Base-by-base conservation (phyloP, 2,113 vertebrate genomes). In the Pyxicephalus adspersus region DNA sequence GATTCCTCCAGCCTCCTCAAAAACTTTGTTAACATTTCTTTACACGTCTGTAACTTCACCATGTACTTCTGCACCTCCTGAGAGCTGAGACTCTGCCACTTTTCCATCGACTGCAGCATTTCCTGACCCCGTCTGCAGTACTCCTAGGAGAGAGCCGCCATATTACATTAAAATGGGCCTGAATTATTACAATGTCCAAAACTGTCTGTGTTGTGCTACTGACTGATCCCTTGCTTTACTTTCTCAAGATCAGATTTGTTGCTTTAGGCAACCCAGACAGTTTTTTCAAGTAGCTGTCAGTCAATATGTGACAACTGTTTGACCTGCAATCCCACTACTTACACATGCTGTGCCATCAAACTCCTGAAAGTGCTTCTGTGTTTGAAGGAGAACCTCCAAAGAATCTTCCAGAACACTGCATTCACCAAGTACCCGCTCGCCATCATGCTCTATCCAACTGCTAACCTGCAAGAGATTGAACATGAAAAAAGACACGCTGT, bases 371-470 rank as follows among this genome's bases (percentile, higher is more conserved):
- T 90, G 85, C 64, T 86, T 89, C 77, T 93, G 91, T 7, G 93
- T 85, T 73, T 86, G 87, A 45, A 92, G 90, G 68, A 95, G 85
- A 83, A 87, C 79, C 83, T 94, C 94, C 88, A 95, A 86, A 15
- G 94, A 95, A 80, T 91, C 90, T 0, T 94, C 91, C 82, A 92
- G 83, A 65, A 87, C 85, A 75, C 83, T 3, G 0, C 87, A 88
- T 28, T 90, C 91, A 76, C 89, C 87, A 19, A 96, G 90, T 2
- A 86, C 85, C 52, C 87, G 92, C 87, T 91, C 92, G 74, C 95
- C 95, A 52, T 94, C 92, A 52, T 92, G 88, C 89, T 93, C 90
- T 0, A 96, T 91, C 95, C 95, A 96, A 52, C 85, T 87, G 87
- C 91, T 91, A 85, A 95, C 91, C 95, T 96, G 74, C 11, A 68